Base-by-base conservation (phyloP, 2,888 invertebrate species). In the Artemia sinica region DNA sequence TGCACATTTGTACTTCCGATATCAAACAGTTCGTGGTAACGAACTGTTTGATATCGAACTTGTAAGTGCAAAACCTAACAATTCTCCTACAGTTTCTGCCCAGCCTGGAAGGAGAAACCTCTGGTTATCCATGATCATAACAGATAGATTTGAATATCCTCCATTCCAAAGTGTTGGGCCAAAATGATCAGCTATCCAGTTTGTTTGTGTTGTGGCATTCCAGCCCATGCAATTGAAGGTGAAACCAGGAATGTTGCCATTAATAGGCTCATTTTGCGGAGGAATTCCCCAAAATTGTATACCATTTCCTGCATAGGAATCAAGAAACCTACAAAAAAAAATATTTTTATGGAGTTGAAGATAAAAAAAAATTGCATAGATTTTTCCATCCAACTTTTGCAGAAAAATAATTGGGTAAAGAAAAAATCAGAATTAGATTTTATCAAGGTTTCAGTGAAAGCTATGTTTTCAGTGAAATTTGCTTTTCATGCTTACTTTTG, bases 221-320 rank as follows among this genome's bases (percentile, higher is more conserved):
- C 75, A 77, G 0, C 76, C 77, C 73, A 77, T 75, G 50, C 75
- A 74, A 72, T 78, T 77, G 73, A 77, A 78, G 1, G 74, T 72
- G 70, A 76, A 78, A 70, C 81, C 74, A 0, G 83, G 82, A 0
- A 84, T 70, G 3, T 84, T 78, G 11, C 85, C 85, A 74, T 86
- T 85, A 7, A 83, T 75, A 0, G 94, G 93, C 76, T 95, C 93
- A 76, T 94, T 94, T 49, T 91, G 89, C 0, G 89, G 86, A 0
- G 92, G 88, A 50, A 93, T 79, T 0, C 86, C 89, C 93, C 93
- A 95, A 72, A 88, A 84, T 6, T 82, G 78, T 65, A 84, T 77
- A 14, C 84, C 84, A n/a, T 84, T 78, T 50, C 82, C 81, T 71
- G 82, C 80, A 78, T 93, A 93, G 69, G 83, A 84, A 72, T 90